Percentiles rank a stretch among this genome's conserved stretches.
phyloP scores from a whole-genome alignment of 2,888 invertebrate species.

The Eledone cirrhosa region DNA sequence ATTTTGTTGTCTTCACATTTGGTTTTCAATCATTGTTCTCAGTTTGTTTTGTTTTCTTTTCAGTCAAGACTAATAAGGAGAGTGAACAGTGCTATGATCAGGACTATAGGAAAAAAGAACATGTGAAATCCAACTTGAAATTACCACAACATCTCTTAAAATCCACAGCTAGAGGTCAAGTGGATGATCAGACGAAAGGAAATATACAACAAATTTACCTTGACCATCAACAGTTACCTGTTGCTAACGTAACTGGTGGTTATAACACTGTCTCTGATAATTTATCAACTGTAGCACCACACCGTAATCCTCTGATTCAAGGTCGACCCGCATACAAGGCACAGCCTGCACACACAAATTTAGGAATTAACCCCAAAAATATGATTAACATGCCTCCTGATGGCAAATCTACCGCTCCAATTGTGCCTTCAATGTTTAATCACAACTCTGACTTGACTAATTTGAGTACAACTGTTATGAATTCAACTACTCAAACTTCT shows the following conservation, averaged over 20 bases:
- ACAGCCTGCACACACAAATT: constrained; percentile 49
- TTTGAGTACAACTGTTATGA: constrained; percentile 33
- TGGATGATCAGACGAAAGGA: constrained; percentile 18
- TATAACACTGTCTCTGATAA: neutral
- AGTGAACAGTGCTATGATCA: constrained; percentile 16
- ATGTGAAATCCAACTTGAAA: constrained; percentile 11
- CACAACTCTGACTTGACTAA: neutral
- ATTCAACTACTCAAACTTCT: constrained; percentile 19
- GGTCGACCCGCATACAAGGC: constrained; percentile 29
- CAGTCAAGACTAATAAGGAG: constrained; percentile 21
- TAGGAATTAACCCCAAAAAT: constrained; percentile 43
- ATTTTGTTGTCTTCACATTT: too few relatives aligned
- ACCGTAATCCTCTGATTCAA: constrained; percentile 7
- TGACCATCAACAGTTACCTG: constrained; percentile 14
- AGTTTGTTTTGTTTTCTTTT: neutral
- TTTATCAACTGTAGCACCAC: neutral
- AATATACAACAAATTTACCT: constrained; percentile 15
- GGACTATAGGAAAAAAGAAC: constrained; percentile 22
- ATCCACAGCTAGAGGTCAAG: neutral
- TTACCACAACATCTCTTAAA: neutral
- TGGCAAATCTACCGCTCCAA: constrained; percentile 30
- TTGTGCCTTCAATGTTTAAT: constrained; percentile 19
- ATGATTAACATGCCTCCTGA: constrained; percentile 50
- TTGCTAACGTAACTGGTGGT: neutral
- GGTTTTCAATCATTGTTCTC: too few relatives aligned